Percentiles rank a stretch among this genome's conserved stretches.
Evolutionary conservation across 2,888 invertebrate species (phyloP).

Genomic region (Lydus trimaculatus): DNA sequence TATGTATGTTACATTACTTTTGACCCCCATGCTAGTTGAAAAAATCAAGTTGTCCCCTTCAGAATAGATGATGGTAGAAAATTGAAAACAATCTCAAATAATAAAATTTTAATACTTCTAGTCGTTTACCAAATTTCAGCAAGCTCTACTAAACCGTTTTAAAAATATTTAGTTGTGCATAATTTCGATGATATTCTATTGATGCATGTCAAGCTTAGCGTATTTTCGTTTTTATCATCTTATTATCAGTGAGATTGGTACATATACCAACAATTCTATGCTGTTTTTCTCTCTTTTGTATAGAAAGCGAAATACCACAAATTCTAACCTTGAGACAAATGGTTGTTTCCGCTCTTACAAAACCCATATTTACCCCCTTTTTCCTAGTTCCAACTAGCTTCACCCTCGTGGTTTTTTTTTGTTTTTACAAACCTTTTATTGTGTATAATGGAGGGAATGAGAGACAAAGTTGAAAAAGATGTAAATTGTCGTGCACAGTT

Average conservation of each 20-base stretch:
- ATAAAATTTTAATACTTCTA: no score
- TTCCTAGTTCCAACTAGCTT: slow-evolving; percentile 21
- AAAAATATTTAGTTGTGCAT: not conserved
- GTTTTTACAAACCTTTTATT: slow-evolving; percentile 10
- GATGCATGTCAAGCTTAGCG: slow-evolving; percentile 39
- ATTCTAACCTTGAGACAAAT: slow-evolving; percentile 36
- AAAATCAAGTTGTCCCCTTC: no score
- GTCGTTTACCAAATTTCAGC: no score
- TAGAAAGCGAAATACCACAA: slow-evolving; percentile 18
- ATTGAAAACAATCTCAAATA: no score
- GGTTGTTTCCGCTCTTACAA: slow-evolving; percentile 32
- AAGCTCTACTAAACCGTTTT: no score
- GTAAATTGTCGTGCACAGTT: slow-evolving; percentile 32
- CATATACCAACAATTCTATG: slow-evolving; percentile 19
- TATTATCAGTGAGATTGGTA: slow-evolving; percentile 13
- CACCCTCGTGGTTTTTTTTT: slow-evolving; percentile 28
- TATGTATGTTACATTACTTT: no score
- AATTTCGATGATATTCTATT: slow-evolving; percentile 40
- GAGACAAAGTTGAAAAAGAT: slow-evolving; percentile 23
- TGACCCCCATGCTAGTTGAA: no score
- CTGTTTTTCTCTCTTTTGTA: no score
- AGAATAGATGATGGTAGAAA: no score
- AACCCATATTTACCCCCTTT: slow-evolving; percentile 31
- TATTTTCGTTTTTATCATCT: slow-evolving; percentile 27
- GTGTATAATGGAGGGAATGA: not conserved